A percentile compares a stretch with the other conserved stretches of the same genome.
Evolutionary conservation across 2,113 vertebrate species (phyloP).

Genomic region (Calidris pugnax): DNA sequence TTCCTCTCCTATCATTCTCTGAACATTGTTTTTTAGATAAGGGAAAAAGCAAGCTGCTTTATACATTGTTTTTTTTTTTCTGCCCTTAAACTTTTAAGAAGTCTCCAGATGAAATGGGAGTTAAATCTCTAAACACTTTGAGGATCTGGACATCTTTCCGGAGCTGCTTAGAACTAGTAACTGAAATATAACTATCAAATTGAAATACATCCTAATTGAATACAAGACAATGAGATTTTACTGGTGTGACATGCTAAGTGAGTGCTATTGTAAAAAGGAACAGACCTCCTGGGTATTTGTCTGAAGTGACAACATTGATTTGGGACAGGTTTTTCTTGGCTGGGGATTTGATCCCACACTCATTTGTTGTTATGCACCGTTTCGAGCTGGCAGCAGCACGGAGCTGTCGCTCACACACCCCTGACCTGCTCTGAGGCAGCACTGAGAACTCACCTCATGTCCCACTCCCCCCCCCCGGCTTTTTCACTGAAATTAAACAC

Average conservation of each 20-base stretch:
- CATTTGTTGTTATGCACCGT: accelerated
- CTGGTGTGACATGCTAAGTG: not conserved
- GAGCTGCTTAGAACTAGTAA: not conserved
- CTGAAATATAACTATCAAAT: not conserved
- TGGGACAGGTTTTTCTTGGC: not conserved
- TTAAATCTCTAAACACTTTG: not conserved
- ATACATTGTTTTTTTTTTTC: not conserved
- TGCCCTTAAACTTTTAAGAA: not conserved
- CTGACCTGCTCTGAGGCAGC: not conserved
- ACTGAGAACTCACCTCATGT: not conserved
- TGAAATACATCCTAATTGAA: not conserved
- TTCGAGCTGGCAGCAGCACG: not conserved
- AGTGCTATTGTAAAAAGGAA: not conserved
- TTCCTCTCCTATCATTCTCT: not conserved
- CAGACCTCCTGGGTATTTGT: not conserved
- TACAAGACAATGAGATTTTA: not conserved
- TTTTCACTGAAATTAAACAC: not conserved
- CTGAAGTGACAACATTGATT: not conserved
- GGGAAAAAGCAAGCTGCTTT: not conserved
- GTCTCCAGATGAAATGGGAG: not conserved
- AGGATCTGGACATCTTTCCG: not conserved
- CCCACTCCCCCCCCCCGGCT: not conserved
- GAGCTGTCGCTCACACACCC: not conserved
- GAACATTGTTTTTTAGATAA: not conserved
- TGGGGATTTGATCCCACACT: not conserved